Percentiles rank a stretch among this genome's conserved stretches.
These are phyloP conservation scores for Drosophila baimaii DNA, from an alignment of 1,140 invertebrate species.

Conservation along the genomic window DNA sequence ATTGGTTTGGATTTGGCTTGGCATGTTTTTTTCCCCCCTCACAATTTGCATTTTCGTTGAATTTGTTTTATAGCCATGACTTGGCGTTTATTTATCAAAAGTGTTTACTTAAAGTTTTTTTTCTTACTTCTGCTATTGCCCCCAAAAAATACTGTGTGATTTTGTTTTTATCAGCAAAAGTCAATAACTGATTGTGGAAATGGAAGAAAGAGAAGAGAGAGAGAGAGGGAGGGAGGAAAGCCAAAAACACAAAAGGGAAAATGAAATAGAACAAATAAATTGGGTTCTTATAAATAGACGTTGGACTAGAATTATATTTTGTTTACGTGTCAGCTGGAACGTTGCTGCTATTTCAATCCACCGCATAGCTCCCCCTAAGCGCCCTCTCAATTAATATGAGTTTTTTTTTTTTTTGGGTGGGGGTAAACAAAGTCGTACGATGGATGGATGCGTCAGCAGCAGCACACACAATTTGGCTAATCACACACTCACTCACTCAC, in stretches of 20 bases:
- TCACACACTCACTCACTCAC: slow-evolving; percentile 48
- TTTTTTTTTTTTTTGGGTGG: no score
- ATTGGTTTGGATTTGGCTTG: slow-evolving; percentile 41
- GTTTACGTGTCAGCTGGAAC: slow-evolving; percentile 59
- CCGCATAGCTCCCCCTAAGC: slow-evolving; percentile 1
- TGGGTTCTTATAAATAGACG: slow-evolving; percentile 58
- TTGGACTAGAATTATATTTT: slow-evolving; percentile 8
- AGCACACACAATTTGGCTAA: slow-evolving; percentile 42
- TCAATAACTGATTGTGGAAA: slow-evolving; percentile 74
- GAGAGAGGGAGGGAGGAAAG: background rate
- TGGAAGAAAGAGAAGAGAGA: background rate
- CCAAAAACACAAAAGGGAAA: slow-evolving; percentile 14
- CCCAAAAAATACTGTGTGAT: slow-evolving; percentile 17
- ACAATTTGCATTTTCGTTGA: slow-evolving; percentile 32
- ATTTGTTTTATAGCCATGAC: slow-evolving; percentile 52
- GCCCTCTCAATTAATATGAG: slow-evolving; percentile 7
- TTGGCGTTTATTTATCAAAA: slow-evolving; percentile 58
- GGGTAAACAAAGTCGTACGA: slow-evolving; percentile 49
- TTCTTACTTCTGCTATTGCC: slow-evolving; percentile 8
- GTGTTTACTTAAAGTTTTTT: slow-evolving; percentile 43
- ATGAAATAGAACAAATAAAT: slow-evolving; percentile 41
- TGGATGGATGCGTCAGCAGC: slow-evolving; percentile 48
- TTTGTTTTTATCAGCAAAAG: slow-evolving; percentile 73
- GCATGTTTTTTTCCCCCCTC: background rate
- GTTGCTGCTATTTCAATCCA: slow-evolving; percentile 18